Base-by-base conservation (phyloP, 2,888 invertebrate genomes). In the Anoplius nigerrimus region DNA sequence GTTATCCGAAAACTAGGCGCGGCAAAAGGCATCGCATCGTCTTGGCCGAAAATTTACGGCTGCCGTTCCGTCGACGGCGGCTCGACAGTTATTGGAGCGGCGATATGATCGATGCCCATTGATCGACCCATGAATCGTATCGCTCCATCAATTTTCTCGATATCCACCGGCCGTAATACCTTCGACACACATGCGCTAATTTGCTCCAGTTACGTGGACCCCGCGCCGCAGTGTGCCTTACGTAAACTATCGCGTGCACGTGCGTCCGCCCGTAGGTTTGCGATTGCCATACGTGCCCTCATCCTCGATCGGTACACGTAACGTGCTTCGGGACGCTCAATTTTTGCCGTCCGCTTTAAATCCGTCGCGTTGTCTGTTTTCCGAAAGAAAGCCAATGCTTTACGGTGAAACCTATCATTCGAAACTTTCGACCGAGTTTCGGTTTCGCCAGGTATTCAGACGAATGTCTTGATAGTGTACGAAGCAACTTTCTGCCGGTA, bases 151-250 rank as follows among this genome's bases (percentile, higher is more conserved):
- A 58, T 58, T 58, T 58, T 58, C 57, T 46, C 45, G 21, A 58
- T 58, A 18, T 45, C 46, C 21, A 58, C n/a, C 34, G 57, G 21
- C 16, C 58, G 21, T 65, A 59, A 58, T 53, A 58, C 65, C 59
- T 54, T 65, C 45, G 58, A 43, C 64, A 52, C 51, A 53, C 65
- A 53, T 59, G 42, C 52, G 59, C 65, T 65, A 65, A 65, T 65
- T 65, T 54, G 65, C 65, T 59, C 53, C 22, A 43, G 51, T 21
- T 34, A 34, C 57, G 27, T 15, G 18, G 55, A n/a, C n/a, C n/a
- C 55, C 46, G 27, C n/a, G 46, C 27, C 27, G 51, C 2, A 18
- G 56, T 20, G n/a, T 27, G 16, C 27, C 18, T 61, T 61, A 52
- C 60, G 52, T 61, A 61, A 61, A 52, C 52, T 52, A 20, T 53